These are phyloP conservation scores for Plotosus lineatus DNA, from an alignment of 2,113 vertebrate genomes.

Conservation along the genomic window DNA sequence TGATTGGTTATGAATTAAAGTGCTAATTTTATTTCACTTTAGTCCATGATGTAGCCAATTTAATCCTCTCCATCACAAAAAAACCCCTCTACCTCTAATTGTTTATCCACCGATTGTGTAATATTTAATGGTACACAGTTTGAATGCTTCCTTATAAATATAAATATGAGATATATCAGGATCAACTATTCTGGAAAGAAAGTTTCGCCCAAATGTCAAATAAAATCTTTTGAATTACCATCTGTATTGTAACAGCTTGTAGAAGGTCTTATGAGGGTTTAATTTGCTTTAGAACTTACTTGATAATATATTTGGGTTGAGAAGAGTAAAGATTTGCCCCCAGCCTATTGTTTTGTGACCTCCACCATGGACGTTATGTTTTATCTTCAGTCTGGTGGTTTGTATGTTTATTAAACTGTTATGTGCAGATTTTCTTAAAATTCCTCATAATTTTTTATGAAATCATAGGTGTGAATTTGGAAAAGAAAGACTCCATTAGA, in stretches of 20 bases:
- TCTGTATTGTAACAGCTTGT: neutral
- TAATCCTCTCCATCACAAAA: slow-evolving; percentile 1
- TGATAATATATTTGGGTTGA: neutral
- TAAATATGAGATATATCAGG: too few species aligned
- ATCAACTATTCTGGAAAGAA: neutral
- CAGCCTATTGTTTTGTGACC: neutral
- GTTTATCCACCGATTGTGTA: slow-evolving; percentile 15
- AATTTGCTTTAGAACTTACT: neutral
- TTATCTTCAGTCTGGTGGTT: too few species aligned
- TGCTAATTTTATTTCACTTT: neutral
- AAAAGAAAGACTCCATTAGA: too few species aligned
- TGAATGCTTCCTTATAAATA: slow-evolving; percentile 5
- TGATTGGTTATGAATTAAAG: neutral
- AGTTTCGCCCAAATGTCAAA: neutral
- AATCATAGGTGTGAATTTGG: too few species aligned
- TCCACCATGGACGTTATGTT: too few species aligned
- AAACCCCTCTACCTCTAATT: slow-evolving; percentile 12
- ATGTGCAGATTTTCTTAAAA: too few species aligned
- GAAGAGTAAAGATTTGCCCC: neutral
- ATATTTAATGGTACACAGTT: neutral
- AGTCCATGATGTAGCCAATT: neutral
- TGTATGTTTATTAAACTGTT: too few species aligned
- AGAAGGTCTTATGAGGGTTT: neutral
- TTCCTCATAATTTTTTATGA: too few species aligned
- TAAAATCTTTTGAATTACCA: neutral